Base-by-base conservation (phyloP, 2,797 vertebrate genomes). In the Diplodus sargus region DNA sequence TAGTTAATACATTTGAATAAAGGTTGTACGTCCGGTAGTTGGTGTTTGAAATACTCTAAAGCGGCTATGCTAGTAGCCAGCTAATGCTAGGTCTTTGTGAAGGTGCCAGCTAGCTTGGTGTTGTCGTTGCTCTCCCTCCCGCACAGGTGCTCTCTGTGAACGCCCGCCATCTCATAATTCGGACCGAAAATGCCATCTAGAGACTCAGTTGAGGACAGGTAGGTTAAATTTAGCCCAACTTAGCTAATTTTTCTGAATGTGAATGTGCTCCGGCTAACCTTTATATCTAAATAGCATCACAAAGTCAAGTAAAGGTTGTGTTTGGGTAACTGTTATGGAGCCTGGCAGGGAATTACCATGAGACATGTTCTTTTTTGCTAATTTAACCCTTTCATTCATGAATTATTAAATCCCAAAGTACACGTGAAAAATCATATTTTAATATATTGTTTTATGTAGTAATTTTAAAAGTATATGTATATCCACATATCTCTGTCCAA, bases 151-250 rank as follows among this genome's bases (percentile, higher is more conserved):
- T 49, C 4, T 22, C 15, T 12, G 3, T 18, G 57, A 62, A 71
- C 10, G 54, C 3, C 15, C n/a, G n/a, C 43, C 30, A 48, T n/a
- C 15, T 49, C 0, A 8, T 3, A 6, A 4, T 7, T 43, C 15
- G 4, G 16, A 57, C 18, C 20, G 8, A 65, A 45, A 69, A 89
- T 89, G 83, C 16, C 42, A 43, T 17, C 16, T 23, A 52, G 0
- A 28, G 70, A 78, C 56, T 70, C 67, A 0, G 1, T 9, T n/a
- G 11, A 28, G 28, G 81, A 89, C 54, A 90, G 91, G 93, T 94
- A 9, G 34, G 34, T 34, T 34, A 88, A 78, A 17, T 5, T 49
- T 25, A 69, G 13, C n/a, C 7, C 22, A 25, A 16, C 4, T 4
- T 25, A 23, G 12, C 12, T 30, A 1, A 52, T 56, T 30, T 9